phyloP scores from a whole-genome alignment of 2,888 invertebrate species.

The Drepana falcataria region DNA sequence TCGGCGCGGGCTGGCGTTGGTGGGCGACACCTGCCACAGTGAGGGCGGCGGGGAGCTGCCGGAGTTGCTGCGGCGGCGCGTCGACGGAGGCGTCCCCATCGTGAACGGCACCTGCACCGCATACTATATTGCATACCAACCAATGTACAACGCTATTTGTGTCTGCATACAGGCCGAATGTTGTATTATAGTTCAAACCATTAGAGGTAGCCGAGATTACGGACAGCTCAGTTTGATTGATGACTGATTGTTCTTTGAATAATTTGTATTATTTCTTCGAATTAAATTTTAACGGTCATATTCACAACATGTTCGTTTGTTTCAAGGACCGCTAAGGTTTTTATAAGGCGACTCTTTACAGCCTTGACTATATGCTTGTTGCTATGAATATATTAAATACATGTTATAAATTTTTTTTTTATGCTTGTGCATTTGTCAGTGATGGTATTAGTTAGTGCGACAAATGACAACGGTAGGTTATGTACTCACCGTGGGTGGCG shows the following conservation, averaged over 20 bases:
- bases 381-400: neutral
- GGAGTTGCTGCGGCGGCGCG: conserved; percentile 81
- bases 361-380: too few species aligned
- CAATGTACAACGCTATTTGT: neutral
- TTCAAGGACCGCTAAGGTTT: too few species aligned
- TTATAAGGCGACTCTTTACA: too few species aligned
- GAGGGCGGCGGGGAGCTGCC: conserved; percentile 85
- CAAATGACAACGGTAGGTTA: conserved; percentile 8
- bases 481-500: conserved; percentile 89
- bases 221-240: too few species aligned
- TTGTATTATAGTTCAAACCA: too few species aligned
- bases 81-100: conserved; percentile 91
- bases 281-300: too few species aligned
- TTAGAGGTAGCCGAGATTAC: too few species aligned
- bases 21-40: conserved; percentile 91
- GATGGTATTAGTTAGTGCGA: conserved; percentile 1
- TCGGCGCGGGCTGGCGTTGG: conserved; percentile 84
- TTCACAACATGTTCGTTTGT: too few species aligned
- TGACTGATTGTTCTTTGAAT: too few species aligned
- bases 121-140: neutral
- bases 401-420: neutral
- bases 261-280: too few species aligned
- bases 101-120: conserved; percentile 84
- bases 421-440: neutral
- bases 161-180: too few species aligned